These are phyloP conservation scores for Pheosia tremula DNA, from an alignment of 2,888 invertebrate genomes.

Conservation along the genomic window DNA sequence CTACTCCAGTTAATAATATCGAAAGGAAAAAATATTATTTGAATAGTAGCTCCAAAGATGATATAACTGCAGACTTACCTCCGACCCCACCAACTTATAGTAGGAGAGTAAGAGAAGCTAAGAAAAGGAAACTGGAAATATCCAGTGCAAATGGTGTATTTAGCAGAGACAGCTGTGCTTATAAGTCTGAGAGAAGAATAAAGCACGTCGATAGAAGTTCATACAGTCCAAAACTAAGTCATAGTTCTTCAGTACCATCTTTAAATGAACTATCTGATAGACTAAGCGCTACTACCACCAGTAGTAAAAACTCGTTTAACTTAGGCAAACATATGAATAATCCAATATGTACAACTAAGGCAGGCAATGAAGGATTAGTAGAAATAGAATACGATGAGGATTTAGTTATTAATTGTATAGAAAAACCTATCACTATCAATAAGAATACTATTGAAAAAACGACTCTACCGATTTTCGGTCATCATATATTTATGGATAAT, in stretches of 20 bases:
- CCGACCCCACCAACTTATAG: slow-evolving; percentile 76
- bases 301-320: slow-evolving; percentile 60
- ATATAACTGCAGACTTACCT: slow-evolving; percentile 67
- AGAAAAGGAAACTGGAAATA: slow-evolving; percentile 79
- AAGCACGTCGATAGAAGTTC: slow-evolving; percentile 57
- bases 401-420: slow-evolving; percentile 72
- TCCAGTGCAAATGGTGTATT: slow-evolving; percentile 61
- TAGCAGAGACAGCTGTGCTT: slow-evolving; percentile 64
- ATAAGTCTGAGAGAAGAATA: slow-evolving; percentile 75
- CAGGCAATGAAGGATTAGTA: slow-evolving; percentile 78
- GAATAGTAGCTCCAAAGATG: slow-evolving; percentile 62
- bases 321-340: slow-evolving; percentile 45
- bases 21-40: slow-evolving; percentile 63
- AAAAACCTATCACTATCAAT: slow-evolving; percentile 61
- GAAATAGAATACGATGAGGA: slow-evolving; percentile 84
- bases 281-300: slow-evolving; percentile 57
- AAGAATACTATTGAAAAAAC: slow-evolving; percentile 63
- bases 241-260: slow-evolving; percentile 74
- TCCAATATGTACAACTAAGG: slow-evolving; percentile 70
- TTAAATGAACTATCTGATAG: slow-evolving; percentile 70
- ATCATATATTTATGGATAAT: slow-evolving; percentile 77
- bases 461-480: slow-evolving; percentile 79
- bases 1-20: slow-evolving; percentile 65
- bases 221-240: slow-evolving; percentile 59
- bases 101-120: slow-evolving; percentile 76